Percentiles rank a stretch among this genome's conserved stretches.
Evolutionary conservation across 2,888 invertebrate genomes (phyloP).

Genomic region (Lasioglossum marginatum): DNA sequence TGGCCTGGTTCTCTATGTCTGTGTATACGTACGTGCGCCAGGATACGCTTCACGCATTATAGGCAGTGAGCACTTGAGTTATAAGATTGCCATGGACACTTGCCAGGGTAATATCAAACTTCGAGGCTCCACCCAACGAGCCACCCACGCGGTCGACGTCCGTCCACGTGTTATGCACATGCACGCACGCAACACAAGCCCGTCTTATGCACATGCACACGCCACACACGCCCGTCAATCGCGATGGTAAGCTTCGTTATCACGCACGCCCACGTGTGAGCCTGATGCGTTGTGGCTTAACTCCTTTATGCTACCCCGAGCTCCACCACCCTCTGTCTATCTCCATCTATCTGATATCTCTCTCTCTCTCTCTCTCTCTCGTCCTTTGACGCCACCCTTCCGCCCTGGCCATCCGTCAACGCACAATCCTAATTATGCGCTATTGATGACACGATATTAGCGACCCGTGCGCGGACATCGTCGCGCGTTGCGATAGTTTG

Average conservation of each 20-base stretch:
- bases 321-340: slow-evolving; percentile 19
- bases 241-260: slow-evolving; percentile 77
- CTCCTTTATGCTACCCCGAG: slow-evolving; percentile 66
- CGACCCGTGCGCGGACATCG: slow-evolving; percentile 22
- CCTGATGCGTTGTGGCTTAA: slow-evolving; percentile 66
- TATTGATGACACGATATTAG: slow-evolving; percentile 63
- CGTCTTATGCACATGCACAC: slow-evolving; percentile 63
- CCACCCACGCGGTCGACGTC: slow-evolving; percentile 41
- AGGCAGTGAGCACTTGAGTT: slow-evolving; percentile 77
- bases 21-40: slow-evolving; percentile 26
- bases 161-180: slow-evolving; percentile 1
- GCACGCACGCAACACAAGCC: not conserved
- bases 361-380: slow-evolving; percentile 4
- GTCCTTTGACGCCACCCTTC: slow-evolving; percentile 15
- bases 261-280: slow-evolving; percentile 75
- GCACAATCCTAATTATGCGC: slow-evolving; percentile 64
- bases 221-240: slow-evolving; percentile 59
- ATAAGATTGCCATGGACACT: slow-evolving; percentile 81
- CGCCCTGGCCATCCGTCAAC: slow-evolving; percentile 44
- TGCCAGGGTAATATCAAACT: slow-evolving; percentile 82
- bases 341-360: slow-evolving; percentile 4
- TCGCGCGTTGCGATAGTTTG: not conserved
- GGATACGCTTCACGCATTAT: slow-evolving; percentile 70
- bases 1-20: not conserved
- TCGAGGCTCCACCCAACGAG: slow-evolving; percentile 69